A percentile compares a stretch with the other conserved stretches of the same genome.
phyloP scores from a whole-genome alignment of 2,888 invertebrate genomes.

The Drosophila dives region DNA sequence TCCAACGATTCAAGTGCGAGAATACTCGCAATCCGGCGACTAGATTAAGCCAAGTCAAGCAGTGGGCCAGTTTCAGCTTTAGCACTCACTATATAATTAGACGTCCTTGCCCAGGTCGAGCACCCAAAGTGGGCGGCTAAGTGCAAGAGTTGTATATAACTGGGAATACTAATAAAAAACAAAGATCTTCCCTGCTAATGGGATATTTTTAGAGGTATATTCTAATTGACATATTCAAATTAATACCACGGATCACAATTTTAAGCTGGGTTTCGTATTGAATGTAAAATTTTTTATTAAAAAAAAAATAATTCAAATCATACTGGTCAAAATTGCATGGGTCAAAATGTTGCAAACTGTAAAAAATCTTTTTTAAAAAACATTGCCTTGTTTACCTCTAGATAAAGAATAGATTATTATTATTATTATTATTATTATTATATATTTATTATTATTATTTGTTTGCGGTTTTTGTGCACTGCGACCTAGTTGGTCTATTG shows the following conservation, averaged over 20 bases:
- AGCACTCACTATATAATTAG: slow-evolving; percentile 34
- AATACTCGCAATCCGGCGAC: slow-evolving; percentile 39
- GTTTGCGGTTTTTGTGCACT: too few relatives aligned
- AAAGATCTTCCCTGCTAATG: background rate
- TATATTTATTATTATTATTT: too few relatives aligned
- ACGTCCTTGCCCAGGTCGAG: slow-evolving; percentile 44
- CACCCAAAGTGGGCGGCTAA: slow-evolving; percentile 26
- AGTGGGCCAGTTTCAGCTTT: slow-evolving; percentile 19
- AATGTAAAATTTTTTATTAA: background rate
- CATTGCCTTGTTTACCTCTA: too few relatives aligned
- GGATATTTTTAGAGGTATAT: background rate
- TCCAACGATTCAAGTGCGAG: slow-evolving; percentile 61
- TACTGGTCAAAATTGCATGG: too few relatives aligned
- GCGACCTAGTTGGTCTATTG: too few relatives aligned
- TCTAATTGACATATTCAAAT: too few relatives aligned
- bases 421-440: too few relatives aligned
- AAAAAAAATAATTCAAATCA: too few relatives aligned
- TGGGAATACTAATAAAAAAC: background rate
- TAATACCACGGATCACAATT: too few relatives aligned
- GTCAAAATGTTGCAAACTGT: background rate
- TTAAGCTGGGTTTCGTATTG: background rate
- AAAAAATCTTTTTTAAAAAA: too few relatives aligned
- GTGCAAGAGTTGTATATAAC: slow-evolving; percentile 9
- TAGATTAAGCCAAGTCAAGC: slow-evolving; percentile 39
- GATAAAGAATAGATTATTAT: too few relatives aligned